These are phyloP conservation scores for Lasius fuliginosus DNA, from an alignment of 2,888 invertebrate species.

Conservation along the genomic window DNA sequence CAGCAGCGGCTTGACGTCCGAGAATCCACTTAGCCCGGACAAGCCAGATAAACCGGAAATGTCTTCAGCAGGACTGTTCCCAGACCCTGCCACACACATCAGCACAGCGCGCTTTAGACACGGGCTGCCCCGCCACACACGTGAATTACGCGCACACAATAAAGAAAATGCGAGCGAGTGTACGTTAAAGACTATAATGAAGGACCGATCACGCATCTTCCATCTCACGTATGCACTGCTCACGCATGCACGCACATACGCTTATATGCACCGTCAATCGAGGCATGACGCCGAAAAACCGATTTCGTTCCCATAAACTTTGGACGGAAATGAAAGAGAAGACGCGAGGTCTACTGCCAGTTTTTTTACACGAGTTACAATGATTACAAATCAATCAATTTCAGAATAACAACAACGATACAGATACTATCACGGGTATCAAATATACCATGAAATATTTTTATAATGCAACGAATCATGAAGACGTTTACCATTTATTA, in stretches of 20 bases:
- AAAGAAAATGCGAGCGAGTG: slow-evolving; percentile 63
- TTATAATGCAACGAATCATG: slow-evolving; percentile 7
- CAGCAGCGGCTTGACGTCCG: slow-evolving; percentile 82
- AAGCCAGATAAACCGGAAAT: slow-evolving; percentile 83
- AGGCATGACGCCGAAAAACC: slow-evolving; percentile 20
- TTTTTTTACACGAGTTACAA: slow-evolving; percentile 8
- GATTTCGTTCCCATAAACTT: slow-evolving; percentile 17
- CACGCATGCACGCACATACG: slow-evolving; percentile 63
- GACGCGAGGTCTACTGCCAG: neutral
- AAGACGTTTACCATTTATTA: slow-evolving; percentile 17
- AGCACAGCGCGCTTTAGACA: slow-evolving; percentile 79
- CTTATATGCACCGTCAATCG: slow-evolving; percentile 32
- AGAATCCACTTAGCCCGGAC: slow-evolving; percentile 81
- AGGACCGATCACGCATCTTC: slow-evolving; percentile 61
- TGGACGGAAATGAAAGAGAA: slow-evolving; percentile 24
- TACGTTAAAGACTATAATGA: slow-evolving; percentile 58
- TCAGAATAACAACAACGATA: neutral
- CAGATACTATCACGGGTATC: neutral
- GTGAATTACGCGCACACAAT: slow-evolving; percentile 63
- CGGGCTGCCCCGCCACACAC: slow-evolving; percentile 63
- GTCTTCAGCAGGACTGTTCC: slow-evolving; percentile 82
- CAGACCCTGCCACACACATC: slow-evolving; percentile 83
- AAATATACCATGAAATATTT: slow-evolving; percentile 19
- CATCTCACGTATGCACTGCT: slow-evolving; percentile 61
- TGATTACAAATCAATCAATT: slow-evolving; percentile 14